Evolutionary conservation across 2,888 invertebrate species (phyloP), one percentile per base, ranked within the genome.

Genomic region (Aporophyla lueneburgensis): DNA sequence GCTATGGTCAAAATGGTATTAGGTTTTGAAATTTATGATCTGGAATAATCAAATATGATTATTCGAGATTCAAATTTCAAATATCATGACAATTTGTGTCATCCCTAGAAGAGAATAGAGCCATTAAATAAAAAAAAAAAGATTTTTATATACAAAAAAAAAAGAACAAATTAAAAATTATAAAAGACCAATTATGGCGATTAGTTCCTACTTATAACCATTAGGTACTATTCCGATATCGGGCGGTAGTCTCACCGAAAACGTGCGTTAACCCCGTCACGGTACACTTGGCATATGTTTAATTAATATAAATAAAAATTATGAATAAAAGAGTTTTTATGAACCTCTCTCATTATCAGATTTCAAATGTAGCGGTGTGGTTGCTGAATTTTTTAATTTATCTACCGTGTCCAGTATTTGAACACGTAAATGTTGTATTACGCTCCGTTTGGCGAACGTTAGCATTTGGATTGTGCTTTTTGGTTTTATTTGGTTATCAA

Each of bases 281-380:
- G 93, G 95, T 95, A 95, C 95, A 95, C 94, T 96, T 94, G 91
- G 87, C 90, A 74, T 86, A 88, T 92, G 92, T 94, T 95, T 95
- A 95, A 96, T 95, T 95, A 95, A 95, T 94, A 94, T 94, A 93
- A 89, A 94, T 93, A 92, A 94, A 93, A 92, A 91, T 91, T 91
- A 94, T 92, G 92, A 93, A 94, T 93, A 92, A 93, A 86, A 90
- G 89, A 89, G 88, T 90, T 93, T 92, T 93, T 92, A 92, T 91
- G 77, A 88, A 89, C 88, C 80, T 85, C 86, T 82, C 86, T 92
- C 92, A 93, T 94, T 93, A 94, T 93, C 94, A 91, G 90, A 89
- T 92, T 91, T 85, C 86, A 87, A 89, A 93, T 89, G 92, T 92
- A 92, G 91, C 91, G 90, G 91, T 87, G 87, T 87, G 63, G 83